A percentile compares a stretch with the other conserved stretches of the same genome.
Evolutionary conservation across 2,888 invertebrate genomes (phyloP).

Genomic region (Rhaphigaster nebulosa): DNA sequence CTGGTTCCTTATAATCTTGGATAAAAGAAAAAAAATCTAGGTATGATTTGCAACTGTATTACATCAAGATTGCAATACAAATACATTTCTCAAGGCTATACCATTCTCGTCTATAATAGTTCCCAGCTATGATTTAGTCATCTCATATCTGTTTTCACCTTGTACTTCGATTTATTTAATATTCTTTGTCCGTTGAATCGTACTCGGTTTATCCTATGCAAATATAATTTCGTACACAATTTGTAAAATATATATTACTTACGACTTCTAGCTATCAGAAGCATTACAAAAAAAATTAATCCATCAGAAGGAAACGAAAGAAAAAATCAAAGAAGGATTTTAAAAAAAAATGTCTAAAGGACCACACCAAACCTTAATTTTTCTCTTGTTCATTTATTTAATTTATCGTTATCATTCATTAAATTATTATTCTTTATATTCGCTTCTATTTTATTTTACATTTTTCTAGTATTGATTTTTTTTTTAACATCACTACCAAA

Average conservation of each 20-base stretch:
- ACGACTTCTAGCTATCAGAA: neutral
- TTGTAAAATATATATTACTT: neutral
- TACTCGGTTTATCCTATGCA: neutral
- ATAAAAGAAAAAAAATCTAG: neutral
- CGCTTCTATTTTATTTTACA: too few relatives aligned
- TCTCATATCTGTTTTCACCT: neutral
- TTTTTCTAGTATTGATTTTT: too few relatives aligned
- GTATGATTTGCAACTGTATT: neutral
- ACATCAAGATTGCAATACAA: neutral
- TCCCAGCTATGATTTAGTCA: neutral
- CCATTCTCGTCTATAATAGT: constrained; percentile 4
- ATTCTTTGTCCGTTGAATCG: neutral
- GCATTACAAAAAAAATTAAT: too few relatives aligned
- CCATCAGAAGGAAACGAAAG: too few relatives aligned
- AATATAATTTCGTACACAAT: neutral
- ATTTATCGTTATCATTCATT: too few relatives aligned
- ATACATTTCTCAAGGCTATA: neutral
- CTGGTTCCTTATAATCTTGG: too few relatives aligned
- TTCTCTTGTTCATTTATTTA: too few relatives aligned
- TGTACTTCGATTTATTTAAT: neutral
- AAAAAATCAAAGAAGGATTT: too few relatives aligned
- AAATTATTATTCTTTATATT: too few relatives aligned
- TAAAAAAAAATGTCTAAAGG: too few relatives aligned
- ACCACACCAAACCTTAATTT: too few relatives aligned
- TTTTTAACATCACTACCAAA: too few relatives aligned